These are phyloP conservation scores for Hyperopisus bebe DNA, from an alignment of 2,113 vertebrate genomes.

Conservation along the genomic window DNA sequence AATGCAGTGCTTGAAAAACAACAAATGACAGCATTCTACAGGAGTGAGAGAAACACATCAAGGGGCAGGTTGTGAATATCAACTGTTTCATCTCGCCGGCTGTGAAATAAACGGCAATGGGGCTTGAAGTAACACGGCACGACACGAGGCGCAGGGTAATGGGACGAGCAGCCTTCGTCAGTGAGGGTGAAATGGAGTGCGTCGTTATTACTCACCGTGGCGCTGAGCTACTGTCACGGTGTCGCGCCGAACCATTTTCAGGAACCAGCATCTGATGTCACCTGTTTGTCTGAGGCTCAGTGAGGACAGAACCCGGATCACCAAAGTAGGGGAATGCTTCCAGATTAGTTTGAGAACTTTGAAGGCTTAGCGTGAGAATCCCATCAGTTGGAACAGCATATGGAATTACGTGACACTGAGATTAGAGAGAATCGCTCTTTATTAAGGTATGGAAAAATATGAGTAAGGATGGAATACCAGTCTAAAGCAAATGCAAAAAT, in stretches of 20 bases:
- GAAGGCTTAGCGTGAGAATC: background rate
- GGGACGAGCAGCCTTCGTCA: conserved; percentile 62
- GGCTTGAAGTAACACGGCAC: conserved; percentile 69
- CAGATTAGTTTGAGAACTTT: background rate
- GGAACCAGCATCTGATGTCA: conserved; percentile 51
- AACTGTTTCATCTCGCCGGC: conserved; percentile 69
- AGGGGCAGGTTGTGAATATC: conserved; percentile 75
- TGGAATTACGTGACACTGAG: background rate
- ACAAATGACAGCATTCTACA: conserved; percentile 28
- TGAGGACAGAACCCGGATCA: conserved; percentile 22
- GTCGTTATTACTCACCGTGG: conserved; percentile 64
- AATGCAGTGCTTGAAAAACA: conserved; percentile 50
- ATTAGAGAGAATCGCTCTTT: background rate
- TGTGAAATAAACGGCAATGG: conserved; percentile 75
- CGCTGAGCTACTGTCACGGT: conserved; percentile 64
- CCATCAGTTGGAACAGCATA: background rate
- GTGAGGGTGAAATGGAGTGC: conserved; percentile 67
- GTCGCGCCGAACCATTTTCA: conserved; percentile 60
- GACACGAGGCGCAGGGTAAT: conserved; percentile 58
- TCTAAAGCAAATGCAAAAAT: background rate
- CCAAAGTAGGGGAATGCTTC: background rate
- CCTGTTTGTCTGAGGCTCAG: conserved; percentile 46
- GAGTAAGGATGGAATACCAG: background rate
- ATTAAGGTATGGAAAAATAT: background rate
- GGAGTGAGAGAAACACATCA: conserved; percentile 62